Evolutionary conservation across 2,888 invertebrate species (phyloP).

Genomic region (Hirtodrosophila confusa): DNA sequence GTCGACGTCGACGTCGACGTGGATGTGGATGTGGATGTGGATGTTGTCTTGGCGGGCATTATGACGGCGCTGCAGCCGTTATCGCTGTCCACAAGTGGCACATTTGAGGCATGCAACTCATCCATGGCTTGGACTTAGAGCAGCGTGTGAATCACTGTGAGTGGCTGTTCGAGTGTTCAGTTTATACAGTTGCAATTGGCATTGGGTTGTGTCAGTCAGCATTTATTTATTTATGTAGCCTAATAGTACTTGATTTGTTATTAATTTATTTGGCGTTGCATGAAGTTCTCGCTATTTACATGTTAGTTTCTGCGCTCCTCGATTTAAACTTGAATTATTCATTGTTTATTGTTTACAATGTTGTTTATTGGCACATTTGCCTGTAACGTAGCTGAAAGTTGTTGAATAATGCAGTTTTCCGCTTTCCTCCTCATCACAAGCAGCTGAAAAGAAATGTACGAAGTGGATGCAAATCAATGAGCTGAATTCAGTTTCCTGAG

Average conservation of each 20-base stretch:
- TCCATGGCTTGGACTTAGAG: slow-evolving; percentile 46
- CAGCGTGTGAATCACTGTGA: slow-evolving; percentile 11
- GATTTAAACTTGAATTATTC: slow-evolving; percentile 38
- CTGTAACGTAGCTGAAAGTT: slow-evolving; percentile 39
- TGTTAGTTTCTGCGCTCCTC: slow-evolving; percentile 14
- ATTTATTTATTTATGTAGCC: slow-evolving; percentile 3
- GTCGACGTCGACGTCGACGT: slow-evolving; percentile 1
- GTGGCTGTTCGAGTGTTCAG: slow-evolving; percentile 4
- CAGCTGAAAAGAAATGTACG: slow-evolving; percentile 23
- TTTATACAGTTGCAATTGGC: slow-evolving; percentile 28
- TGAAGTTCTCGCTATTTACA: slow-evolving; percentile 33
- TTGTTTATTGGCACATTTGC: slow-evolving; percentile 43
- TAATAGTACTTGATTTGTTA: slow-evolving; percentile 1
- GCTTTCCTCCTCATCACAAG: neutral
- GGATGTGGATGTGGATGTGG: slow-evolving; percentile 16
- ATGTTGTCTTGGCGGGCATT: slow-evolving; percentile 43
- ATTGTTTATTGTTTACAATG: slow-evolving; percentile 40
- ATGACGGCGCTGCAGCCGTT: slow-evolving; percentile 53
- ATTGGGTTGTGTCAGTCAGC: slow-evolving; percentile 30
- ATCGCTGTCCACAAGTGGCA: slow-evolving; percentile 62
- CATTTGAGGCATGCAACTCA: slow-evolving; percentile 48
- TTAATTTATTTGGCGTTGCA: slow-evolving; percentile 29
- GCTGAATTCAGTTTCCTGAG: neutral
- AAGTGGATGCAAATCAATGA: slow-evolving; percentile 5
- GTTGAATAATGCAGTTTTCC: slow-evolving; percentile 37